Percentiles rank a stretch among this genome's conserved stretches.
phyloP scores from a whole-genome alignment of 2,797 vertebrate species.

The Eulemur albifrons region DNA sequence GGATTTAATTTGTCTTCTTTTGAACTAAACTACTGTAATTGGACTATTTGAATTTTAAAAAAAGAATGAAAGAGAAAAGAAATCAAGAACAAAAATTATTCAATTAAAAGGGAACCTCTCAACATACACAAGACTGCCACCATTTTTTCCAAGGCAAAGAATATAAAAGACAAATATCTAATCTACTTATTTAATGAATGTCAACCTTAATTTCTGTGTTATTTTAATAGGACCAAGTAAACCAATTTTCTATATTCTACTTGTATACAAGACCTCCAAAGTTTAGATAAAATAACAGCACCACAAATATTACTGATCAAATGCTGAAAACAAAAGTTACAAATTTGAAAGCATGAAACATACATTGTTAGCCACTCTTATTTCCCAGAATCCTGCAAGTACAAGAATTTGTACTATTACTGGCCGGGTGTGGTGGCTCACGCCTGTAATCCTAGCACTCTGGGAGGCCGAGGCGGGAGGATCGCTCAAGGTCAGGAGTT shows the following conservation, averaged over 20 bases:
- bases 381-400: neutral
- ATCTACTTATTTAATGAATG: neutral
- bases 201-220: neutral
- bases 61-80: neutral
- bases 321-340: neutral
- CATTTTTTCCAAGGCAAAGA: neutral
- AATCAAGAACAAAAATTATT: neutral
- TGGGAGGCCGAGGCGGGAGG: too few relatives aligned
- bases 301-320: neutral
- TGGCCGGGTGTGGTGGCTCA: neutral
- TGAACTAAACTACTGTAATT: neutral
- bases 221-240: constrained; percentile 38
- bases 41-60: neutral
- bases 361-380: neutral
- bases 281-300: constrained; percentile 11
- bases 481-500: too few relatives aligned
- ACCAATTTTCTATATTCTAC: neutral
- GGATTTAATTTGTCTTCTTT: neutral
- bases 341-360: neutral
- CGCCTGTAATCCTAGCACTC: too few relatives aligned
- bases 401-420: constrained; percentile 2
- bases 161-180: neutral
- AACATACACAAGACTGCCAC: neutral
- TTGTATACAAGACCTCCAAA: neutral
- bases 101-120: neutral